phyloP scores from a whole-genome alignment of 2,113 vertebrate species.

The Danionella cerebrum region DNA sequence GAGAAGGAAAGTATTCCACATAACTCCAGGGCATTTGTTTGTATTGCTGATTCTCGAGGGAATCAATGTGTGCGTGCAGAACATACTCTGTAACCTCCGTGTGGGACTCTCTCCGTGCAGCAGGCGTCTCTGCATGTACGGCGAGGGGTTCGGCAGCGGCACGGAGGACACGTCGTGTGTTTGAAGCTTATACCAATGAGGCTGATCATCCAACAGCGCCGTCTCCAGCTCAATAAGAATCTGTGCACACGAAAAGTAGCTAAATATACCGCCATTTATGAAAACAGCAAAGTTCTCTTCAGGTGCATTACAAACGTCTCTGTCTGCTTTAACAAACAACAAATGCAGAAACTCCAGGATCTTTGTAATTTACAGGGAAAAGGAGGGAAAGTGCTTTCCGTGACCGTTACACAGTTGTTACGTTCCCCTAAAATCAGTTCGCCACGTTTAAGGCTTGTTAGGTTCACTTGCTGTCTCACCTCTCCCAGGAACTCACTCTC shows the following conservation, averaged over 20 bases:
- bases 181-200: slow-evolving; percentile 97
- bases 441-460: not conserved
- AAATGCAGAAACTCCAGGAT: too few species aligned
- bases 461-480: too few species aligned
- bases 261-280: not conserved
- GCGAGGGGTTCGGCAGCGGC: slow-evolving; percentile 80
- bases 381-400: too few species aligned
- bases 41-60: not conserved
- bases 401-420: too few species aligned
- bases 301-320: too few species aligned
- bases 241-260: slow-evolving; percentile 52
- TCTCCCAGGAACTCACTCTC: slow-evolving; percentile 97
- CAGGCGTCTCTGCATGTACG: slow-evolving; percentile 79
- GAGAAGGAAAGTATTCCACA: too few species aligned
- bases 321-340: too few species aligned
- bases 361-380: too few species aligned
- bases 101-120: slow-evolving; percentile 78
- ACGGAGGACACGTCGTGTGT: slow-evolving; percentile 82
- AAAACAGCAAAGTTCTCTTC: too few species aligned
- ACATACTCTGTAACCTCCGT: slow-evolving; percentile 84
- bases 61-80: not conserved
- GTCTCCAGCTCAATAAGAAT: slow-evolving; percentile 93
- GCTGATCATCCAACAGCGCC: slow-evolving; percentile 86
- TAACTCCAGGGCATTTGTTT: not conserved
- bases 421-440: too few species aligned